Percentiles rank a stretch among this genome's conserved stretches.
Conservation (phyloP, 2,888 invertebrate genomes). For the Zele albiditarsus region DNA sequence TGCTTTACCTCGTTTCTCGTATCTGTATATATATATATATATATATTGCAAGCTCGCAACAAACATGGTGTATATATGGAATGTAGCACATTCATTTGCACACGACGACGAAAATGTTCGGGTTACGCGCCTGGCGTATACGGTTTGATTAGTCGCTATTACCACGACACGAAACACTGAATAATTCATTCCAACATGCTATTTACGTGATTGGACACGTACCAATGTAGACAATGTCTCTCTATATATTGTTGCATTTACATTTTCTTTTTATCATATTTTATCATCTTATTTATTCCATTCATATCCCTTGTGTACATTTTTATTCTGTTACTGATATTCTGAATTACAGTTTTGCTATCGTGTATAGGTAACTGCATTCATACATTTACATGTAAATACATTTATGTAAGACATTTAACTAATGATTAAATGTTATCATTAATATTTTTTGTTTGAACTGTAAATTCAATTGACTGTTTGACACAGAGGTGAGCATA, state of each 20-base stretch:
- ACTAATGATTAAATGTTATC: too few species aligned
- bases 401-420: too few species aligned
- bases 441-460: too few species aligned
- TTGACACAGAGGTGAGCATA: too few species aligned
- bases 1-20: slow-evolving; percentile 1
- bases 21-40: slow-evolving; percentile 44
- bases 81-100: slow-evolving; percentile 25
- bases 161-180: slow-evolving; percentile 56
- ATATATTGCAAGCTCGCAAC: slow-evolving; percentile 26
- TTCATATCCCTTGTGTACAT: too few species aligned
- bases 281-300: not conserved
- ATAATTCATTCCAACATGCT: slow-evolving; percentile 54
- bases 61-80: not conserved
- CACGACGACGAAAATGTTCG: slow-evolving; percentile 23
- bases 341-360: too few species aligned
- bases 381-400: too few species aligned
- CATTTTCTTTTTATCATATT: not conserved
- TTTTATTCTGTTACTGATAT: too few species aligned
- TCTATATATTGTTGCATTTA: slow-evolving; percentile 35
- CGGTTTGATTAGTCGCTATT: slow-evolving; percentile 55
- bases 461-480: too few species aligned
- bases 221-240: slow-evolving; percentile 24
- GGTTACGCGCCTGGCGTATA: slow-evolving; percentile 3
- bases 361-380: too few species aligned
- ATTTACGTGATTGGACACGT: slow-evolving; percentile 50